Evolutionary conservation across 2,797 vertebrate species (phyloP), one percentile per base, ranked within the genome.

Genomic region (Pterois miles): DNA sequence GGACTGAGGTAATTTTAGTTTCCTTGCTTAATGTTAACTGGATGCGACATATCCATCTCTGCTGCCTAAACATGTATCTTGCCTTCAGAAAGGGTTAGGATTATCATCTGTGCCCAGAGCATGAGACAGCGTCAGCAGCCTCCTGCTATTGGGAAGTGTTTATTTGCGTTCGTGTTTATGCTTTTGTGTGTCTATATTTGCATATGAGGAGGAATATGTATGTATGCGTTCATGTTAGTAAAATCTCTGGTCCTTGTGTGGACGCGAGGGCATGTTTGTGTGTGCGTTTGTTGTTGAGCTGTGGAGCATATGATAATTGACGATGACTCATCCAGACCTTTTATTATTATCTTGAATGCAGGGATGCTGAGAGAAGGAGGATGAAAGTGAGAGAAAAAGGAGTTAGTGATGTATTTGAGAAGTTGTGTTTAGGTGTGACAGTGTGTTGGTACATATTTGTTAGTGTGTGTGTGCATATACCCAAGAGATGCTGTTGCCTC

Each of bases 251-350:
- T 76, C 25, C 20, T 52, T 18, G 23, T 0, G 8, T 54, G 68
- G 53, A 31, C 23, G 3, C 10, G 14, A 57, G n/a, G 68, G 54
- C 20, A 5, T 67, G 64, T 84, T 13, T 63, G 14, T 50, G 27
- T 68, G 66, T 71, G 46, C 72, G 23, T 57, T 13, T 60, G 20
- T 67, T 74, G 52, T 70, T 68, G 50, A 76, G 50, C 74, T 72
- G 62, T 74, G 70, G 75, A 87, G 66, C 83, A 83, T 82, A 86
- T 78, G 78, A 80, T 88, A 87, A 85, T 86, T 83, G 67, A 62
- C 8, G 69, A 78, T 91, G 91, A 90, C 80, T 92, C 90, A 91
- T 79, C 34, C 54, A 76, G 71, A 80, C 74, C 66, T 79, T 83
- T 70, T 46, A 62, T 73, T 84, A 70, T 86, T 78, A 68, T 80